Percentiles rank a stretch among this genome's conserved stretches.
These are phyloP conservation scores for Penaeus japonicus DNA, from an alignment of 1,140 invertebrate species.

Conservation along the genomic window DNA sequence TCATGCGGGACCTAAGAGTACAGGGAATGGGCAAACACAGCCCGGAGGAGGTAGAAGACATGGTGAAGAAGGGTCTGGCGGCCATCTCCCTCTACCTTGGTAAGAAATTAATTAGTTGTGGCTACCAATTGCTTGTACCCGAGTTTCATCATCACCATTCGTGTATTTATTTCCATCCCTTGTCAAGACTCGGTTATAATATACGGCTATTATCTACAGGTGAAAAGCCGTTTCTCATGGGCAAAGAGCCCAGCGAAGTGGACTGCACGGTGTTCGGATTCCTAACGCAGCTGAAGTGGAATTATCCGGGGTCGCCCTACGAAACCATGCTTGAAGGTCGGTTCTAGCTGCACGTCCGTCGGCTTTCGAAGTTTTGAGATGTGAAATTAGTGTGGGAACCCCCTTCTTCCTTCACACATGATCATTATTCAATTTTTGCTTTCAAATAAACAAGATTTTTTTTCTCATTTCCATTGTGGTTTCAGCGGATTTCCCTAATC, in stretches of 20 bases:
- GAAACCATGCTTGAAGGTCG: neutral
- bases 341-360: neutral
- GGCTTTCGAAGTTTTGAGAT: no score
- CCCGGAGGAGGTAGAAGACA: neutral
- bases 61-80: neutral
- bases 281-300: conserved; percentile 59
- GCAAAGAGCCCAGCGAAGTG: conserved; percentile 63
- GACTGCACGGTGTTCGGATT: conserved; percentile 62
- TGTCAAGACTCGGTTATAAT: no score
- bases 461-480: no score
- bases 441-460: no score
- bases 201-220: neutral
- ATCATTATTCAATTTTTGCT: no score
- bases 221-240: conserved; percentile 63
- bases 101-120: neutral
- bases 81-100: conserved; percentile 28
- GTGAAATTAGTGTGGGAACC: no score
- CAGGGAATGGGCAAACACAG: conserved; percentile 20
- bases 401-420: no score
- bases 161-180: no score
- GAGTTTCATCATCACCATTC: no score
- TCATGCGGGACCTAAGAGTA: neutral
- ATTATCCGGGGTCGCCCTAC: neutral
- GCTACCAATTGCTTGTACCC: no score
- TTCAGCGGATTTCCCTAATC: conserved; percentile 57